Base-by-base conservation (phyloP, 2,113 vertebrate genomes). In the Chaenogobius annularis region DNA sequence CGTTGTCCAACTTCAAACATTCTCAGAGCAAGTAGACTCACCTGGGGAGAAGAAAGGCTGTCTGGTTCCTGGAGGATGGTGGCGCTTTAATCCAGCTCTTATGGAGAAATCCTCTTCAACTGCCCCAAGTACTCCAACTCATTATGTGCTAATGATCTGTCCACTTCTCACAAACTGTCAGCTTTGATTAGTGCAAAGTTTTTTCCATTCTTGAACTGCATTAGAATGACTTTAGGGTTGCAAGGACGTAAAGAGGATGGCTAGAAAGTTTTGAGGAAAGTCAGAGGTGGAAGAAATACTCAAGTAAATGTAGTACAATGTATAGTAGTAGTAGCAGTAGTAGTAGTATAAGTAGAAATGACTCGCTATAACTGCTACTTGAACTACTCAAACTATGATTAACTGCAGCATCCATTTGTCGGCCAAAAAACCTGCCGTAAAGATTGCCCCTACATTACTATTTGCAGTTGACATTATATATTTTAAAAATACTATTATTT, bases 11-110 rank as follows among this genome's bases (percentile, higher is more conserved):
- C 85, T 88, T 88, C 88, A 89, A 88, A 88, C 71, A 66, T 70
- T 50, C 72, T 68, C 69, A 43, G 44, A 87, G 69, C 77, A 67
- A 80, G 81, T 85, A 52, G 83, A 89, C 83, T 91, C 87, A 92
- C 90, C 88, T 89, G 85, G 70, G 65, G 85, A 84, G 88, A 87
- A 81, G 80, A 89, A 85, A 85, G 84, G 77, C 70, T 61, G 75
- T 76, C 82, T 86, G 75, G 65, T 72, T 80, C 82, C 31, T 56
- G 73, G 72, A 78, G 77, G 80, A 83, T 89, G 79, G 52, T 77
- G 83, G 74, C 85, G 83, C 83, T 65, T 84, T 75, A 79, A 89
- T 72, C 76, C 80, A 73, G 72, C 80, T 61, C 83, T 89, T 85
- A 83, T 78, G 81, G 82, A 83, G 70, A 73, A 86, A 87, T 85